Base-by-base conservation (phyloP, 1,140 invertebrate genomes). In the Littorina saxatilis region DNA sequence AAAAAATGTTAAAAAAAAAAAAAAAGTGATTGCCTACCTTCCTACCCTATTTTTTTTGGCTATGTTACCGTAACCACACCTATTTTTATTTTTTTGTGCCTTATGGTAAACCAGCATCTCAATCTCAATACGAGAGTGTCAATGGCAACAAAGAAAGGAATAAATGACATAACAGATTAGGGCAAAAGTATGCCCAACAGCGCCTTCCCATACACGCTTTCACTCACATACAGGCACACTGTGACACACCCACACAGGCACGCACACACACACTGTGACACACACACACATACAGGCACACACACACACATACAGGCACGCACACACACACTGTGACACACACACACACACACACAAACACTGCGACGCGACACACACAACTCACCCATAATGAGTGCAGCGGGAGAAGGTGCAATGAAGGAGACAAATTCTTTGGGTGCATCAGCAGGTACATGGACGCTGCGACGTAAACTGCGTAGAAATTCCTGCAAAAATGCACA, bases 401-500 rank as follows among this genome's bases (percentile, higher is more conserved):
- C 70, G 5, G 70, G 39, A 1, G 70, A 50, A 23, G 70, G 32
- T 5, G 70, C 1, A 4, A 73, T 43, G n/a, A 73, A 73, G 20
- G 70, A 73, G 40, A 73, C 37, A 39, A 37, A 73, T 35, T 73
- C 70, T 43, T 50, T 23, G 35, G 37, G 70, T 7, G 23, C 70
- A 23, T 13, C 37, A 9, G 4, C 7, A 2, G 70, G 70, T 3
- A 50, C 43, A 50, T 73, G 47, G 23, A 7, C 37, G 9, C 43
- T 47, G 39, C 70, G 70, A n/a, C 35, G 40, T 4, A 50, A 52
- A 73, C 27, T 73, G 70, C 70, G 70, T 73, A 73, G 70, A 50
- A 73, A 73, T 11, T 73, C 70, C 70, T 73, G 70, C 39, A 32
- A 17, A 47, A 47, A 47, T n/a, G n/a, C n/a, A n/a, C n/a, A n/a